These are phyloP conservation scores for Agonum fuliginosum DNA, from an alignment of 2,888 invertebrate genomes.

Conservation along the genomic window DNA sequence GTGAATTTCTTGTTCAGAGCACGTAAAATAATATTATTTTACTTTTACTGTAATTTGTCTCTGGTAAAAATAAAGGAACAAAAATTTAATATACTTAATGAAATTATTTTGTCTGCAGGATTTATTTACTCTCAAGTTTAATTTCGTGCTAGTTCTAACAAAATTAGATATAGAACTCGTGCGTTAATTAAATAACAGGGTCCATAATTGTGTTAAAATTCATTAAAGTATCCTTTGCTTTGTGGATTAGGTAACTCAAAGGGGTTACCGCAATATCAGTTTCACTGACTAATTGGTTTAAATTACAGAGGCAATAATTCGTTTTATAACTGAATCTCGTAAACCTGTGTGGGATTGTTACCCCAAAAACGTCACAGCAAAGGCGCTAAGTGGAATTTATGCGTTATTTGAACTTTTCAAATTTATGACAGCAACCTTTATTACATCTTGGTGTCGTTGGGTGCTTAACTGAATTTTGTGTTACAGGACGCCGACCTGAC, in stretches of 20 bases:
- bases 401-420: slow-evolving; percentile 13
- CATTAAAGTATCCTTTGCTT: slow-evolving; percentile 26
- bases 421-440: slow-evolving; percentile 7
- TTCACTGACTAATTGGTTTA: slow-evolving; percentile 22
- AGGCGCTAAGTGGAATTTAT: neutral
- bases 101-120: neutral
- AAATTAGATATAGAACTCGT: slow-evolving; percentile 18
- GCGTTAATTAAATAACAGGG: slow-evolving; percentile 21
- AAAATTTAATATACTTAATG: neutral
- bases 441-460: neutral
- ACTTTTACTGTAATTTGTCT: too few species aligned
- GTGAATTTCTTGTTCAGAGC: neutral
- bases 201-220: slow-evolving; percentile 27
- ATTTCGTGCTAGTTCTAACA: slow-evolving; percentile 1
- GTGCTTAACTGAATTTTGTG: slow-evolving; percentile 13
- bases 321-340: neutral
- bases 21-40: neutral
- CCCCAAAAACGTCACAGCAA: slow-evolving; percentile 9
- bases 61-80: too few species aligned
- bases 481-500: slow-evolving; percentile 84
- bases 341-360: neutral
- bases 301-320: slow-evolving; percentile 2
- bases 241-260: slow-evolving; percentile 12
- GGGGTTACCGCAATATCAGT: neutral
- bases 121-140: slow-evolving; percentile 9